phyloP scores from a whole-genome alignment of 2,888 invertebrate species.

The Hydraecia micacea region DNA sequence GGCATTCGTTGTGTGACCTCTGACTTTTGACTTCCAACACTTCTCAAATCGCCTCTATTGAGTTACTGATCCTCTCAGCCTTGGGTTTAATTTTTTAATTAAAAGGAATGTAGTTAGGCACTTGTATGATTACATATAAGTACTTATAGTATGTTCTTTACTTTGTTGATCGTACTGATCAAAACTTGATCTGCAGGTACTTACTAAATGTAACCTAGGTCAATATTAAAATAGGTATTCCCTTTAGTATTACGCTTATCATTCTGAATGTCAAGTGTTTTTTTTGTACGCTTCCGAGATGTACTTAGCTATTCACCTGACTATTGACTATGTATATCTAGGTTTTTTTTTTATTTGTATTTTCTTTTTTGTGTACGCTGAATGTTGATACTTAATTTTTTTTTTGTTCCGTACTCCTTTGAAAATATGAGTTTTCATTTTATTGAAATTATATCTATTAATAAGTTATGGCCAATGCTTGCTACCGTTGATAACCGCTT shows the following conservation, averaged over 20 bases:
- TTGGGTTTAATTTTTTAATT: conserved; percentile 68
- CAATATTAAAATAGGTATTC: conserved; percentile 12
- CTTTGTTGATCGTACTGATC: conserved; percentile 3
- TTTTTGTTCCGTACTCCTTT: background rate
- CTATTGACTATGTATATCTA: background rate
- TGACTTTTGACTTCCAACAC: conserved; percentile 76
- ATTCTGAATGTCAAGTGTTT: background rate
- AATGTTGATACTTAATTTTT: background rate
- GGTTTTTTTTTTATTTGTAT: background rate
- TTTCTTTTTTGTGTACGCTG: background rate
- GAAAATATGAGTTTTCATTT: background rate
- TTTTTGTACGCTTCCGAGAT: background rate
- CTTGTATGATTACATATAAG: conserved; percentile 13
- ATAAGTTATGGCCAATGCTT: background rate
- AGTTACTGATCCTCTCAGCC: conserved; percentile 73
- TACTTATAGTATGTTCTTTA: conserved; percentile 13
- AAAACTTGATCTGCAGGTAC: conserved; percentile 3
- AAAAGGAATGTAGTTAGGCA: conserved; percentile 53
- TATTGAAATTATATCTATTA: background rate
- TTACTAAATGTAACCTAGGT: conserved; percentile 20
- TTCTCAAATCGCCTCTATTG: conserved; percentile 73
- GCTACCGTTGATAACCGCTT: background rate
- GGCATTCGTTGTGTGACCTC: conserved; percentile 72
- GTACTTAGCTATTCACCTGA: background rate
- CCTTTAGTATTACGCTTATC: too few relatives aligned